phyloP scores from a whole-genome alignment of 2,888 invertebrate genomes.

The Notodonta dromedarius region DNA sequence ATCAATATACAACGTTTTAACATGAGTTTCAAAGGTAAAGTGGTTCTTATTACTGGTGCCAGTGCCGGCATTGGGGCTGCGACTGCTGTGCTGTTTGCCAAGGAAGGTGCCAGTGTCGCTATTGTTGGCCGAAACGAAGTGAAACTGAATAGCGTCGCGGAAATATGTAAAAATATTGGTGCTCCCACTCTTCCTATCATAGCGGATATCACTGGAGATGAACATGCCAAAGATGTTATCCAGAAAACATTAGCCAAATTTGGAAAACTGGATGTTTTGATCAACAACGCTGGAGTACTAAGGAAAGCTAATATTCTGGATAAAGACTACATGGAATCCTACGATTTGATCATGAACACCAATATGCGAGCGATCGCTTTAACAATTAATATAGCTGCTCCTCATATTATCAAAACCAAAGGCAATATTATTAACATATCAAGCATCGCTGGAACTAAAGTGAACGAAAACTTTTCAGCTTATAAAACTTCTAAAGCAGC shows the following conservation, averaged over 20 bases:
- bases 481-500: conserved; percentile 49
- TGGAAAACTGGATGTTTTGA: conserved; percentile 48
- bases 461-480: conserved; percentile 50
- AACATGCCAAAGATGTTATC: conserved; percentile 40
- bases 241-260: conserved; percentile 44
- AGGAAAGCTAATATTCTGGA: conserved; percentile 25
- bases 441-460: conserved; percentile 31
- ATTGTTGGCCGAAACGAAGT: conserved; percentile 86
- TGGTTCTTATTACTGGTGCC: conserved; percentile 72
- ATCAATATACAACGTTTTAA: conserved; percentile 3
- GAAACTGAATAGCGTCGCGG: conserved; percentile 84
- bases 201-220: conserved; percentile 51
- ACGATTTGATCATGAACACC: conserved; percentile 46
- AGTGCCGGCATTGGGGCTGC: conserved; percentile 89
- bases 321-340: conserved; percentile 31
- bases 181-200: conserved; percentile 38
- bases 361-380: conserved; percentile 49
- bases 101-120: conserved; percentile 84
- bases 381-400: conserved; percentile 45
- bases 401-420: conserved; percentile 46
- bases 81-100: conserved; percentile 85
- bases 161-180: conserved; percentile 29
- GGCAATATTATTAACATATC: conserved; percentile 57
- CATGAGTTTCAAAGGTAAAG: conserved; percentile 56
- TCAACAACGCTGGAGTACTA: conserved; percentile 53